Base-by-base conservation (phyloP, 2,888 invertebrate species). In the Tubulanus polymorphus region DNA sequence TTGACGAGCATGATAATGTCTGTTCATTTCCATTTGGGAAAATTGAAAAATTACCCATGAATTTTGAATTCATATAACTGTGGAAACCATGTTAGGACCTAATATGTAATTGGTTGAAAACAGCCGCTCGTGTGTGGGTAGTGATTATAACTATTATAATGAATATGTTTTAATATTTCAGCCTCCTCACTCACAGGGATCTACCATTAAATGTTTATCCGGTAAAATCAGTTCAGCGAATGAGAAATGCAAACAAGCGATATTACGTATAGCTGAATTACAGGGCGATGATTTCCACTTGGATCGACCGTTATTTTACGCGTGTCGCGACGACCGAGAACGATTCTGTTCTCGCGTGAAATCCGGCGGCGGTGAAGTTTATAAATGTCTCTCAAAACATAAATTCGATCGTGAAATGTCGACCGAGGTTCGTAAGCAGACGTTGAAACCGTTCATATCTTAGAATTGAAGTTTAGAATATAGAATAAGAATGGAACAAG, bases 261-360 rank as follows among this genome's bases (percentile, higher is more conserved):
- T 97, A 6, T 83, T 88, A 59, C 85, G 86, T 48, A 83, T 97
- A 5, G 89, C 92, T 3, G 93, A 94, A 79, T 85, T 95, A 64
- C 96, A 95, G 78, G 87, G 91, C 1, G 90, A 88, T 66, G 90
- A 89, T 73, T 86, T 91, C 53, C 91, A 90, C 75, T 80, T 93
- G 56, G 96, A 99, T 76, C 84, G 91, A 57, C 87, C 92, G 53
- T 83, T 99, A 59, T 95, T 88, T 81, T 86, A 90, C 68, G 91
- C 93, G 1, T 99, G 99, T 78, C 84, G 87, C 23, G 84, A 86
- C 30, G 97, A 97, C 76, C 85, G 91, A 54, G 86, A 88, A 66
- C 69, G 65, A 23, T 74, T 82, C 62, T 95, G 95, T 76, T 82
- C 85, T 1, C 85, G 88, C 72, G 86, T 90, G 64, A 81, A 84